Percentiles rank a stretch among this genome's conserved stretches.
Conservation (phyloP, 2,888 invertebrate genomes). For the Chaetogeoica ovagalla region DNA sequence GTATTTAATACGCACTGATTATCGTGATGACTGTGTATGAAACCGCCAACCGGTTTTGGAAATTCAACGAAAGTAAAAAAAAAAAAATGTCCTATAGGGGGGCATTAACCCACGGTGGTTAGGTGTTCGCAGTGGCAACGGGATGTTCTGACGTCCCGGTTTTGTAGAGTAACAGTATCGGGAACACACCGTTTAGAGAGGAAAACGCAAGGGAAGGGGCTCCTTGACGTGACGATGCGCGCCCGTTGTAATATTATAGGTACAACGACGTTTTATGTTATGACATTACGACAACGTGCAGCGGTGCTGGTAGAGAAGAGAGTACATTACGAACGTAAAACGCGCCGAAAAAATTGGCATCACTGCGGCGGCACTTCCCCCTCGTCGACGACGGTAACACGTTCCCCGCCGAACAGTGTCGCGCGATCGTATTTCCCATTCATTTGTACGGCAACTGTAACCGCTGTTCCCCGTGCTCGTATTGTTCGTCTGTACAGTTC, state of each 20-base stretch:
- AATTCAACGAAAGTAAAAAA: not conserved
- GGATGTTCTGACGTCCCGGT: too few relatives aligned
- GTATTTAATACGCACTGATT: too few relatives aligned
- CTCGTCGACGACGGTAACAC: not conserved
- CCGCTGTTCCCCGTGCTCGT: slow-evolving; percentile 5
- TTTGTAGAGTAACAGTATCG: too few relatives aligned
- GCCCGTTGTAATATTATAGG: not conserved
- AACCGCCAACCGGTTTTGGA: not conserved
- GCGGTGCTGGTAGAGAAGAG: not conserved
- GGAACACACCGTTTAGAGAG: too few relatives aligned
- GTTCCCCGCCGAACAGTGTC: slow-evolving; percentile 47
- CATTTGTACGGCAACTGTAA: slow-evolving; percentile 29
- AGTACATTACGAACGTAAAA: too few relatives aligned
- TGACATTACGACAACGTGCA: not conserved
- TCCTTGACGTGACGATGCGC: too few relatives aligned
- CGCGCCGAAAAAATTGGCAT: slow-evolving; percentile 12
- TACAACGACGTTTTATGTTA: too few relatives aligned
- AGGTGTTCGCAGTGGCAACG: too few relatives aligned
- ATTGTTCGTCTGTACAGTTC: not conserved
- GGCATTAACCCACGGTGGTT: not conserved
- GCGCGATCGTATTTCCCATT: slow-evolving; percentile 27
- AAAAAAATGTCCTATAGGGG: slow-evolving; percentile 1
- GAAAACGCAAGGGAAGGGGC: not conserved
- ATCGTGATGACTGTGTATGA: not conserved
- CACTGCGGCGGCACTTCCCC: slow-evolving; percentile 27